phyloP scores from a whole-genome alignment of 1,140 invertebrate genomes.

The Fopius arisanus region DNA sequence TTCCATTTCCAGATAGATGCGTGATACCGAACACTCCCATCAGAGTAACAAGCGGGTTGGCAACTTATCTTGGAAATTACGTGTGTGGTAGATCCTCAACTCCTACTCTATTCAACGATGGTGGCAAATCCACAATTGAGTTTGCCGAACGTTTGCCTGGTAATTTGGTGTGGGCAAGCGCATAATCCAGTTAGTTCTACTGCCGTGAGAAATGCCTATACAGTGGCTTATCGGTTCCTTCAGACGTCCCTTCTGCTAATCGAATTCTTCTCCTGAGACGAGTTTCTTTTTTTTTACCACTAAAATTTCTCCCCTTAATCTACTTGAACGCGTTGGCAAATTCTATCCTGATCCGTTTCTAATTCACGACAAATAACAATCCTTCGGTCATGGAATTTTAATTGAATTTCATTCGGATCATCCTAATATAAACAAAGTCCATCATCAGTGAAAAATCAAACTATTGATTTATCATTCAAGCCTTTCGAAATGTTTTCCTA shows the following conservation, averaged over 20 bases:
- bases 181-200: slow-evolving; percentile 48
- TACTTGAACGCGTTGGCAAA: no score
- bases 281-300: background rate
- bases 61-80: background rate
- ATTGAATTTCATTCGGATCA: no score
- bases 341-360: no score
- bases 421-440: no score
- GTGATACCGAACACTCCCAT: no score
- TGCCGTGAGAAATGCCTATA: slow-evolving; percentile 42
- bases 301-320: no score
- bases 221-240: background rate
- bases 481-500: no score
- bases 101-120: slow-evolving; percentile 16
- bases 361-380: no score
- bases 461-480: no score
- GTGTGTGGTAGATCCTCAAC: slow-evolving; percentile 5
- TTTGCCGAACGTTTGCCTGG: slow-evolving; percentile 49
- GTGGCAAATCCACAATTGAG: slow-evolving; percentile 42
- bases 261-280: background rate
- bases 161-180: slow-evolving; percentile 50
- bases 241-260: background rate
- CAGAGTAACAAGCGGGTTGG: background rate
- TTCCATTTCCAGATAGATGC: no score
- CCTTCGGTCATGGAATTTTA: no score
- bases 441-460: no score